Percentiles rank a stretch among this genome's conserved stretches.
Evolutionary conservation across 2,888 invertebrate species (phyloP).

Genomic region (Liodrosophila aerea): DNA sequence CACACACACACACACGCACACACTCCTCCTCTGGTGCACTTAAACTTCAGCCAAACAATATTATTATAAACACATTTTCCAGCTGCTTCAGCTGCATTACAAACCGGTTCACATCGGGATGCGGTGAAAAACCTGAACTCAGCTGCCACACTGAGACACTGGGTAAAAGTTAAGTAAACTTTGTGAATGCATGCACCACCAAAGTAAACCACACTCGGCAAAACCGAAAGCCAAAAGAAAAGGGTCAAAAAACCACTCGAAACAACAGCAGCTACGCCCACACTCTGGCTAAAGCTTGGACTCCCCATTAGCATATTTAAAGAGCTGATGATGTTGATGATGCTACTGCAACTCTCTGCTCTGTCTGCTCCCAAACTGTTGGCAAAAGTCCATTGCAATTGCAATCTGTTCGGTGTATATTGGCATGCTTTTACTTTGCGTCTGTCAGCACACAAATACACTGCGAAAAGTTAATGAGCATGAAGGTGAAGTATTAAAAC

Average conservation of each 20-base stretch:
- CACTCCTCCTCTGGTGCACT: slow-evolving; percentile 41
- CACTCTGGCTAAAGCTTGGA: background rate
- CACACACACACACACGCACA: slow-evolving; percentile 6
- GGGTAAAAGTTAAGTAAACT: slow-evolving; percentile 60
- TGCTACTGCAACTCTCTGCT: slow-evolving; percentile 1
- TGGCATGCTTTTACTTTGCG: slow-evolving; percentile 9
- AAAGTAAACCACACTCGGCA: slow-evolving; percentile 22
- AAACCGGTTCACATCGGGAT: slow-evolving; percentile 56
- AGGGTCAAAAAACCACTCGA: slow-evolving; percentile 2
- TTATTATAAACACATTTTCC: slow-evolving; percentile 66
- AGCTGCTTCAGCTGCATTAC: slow-evolving; percentile 40
- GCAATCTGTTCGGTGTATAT: too few relatives aligned
- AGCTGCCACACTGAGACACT: slow-evolving; percentile 18
- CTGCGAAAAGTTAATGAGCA: too few relatives aligned
- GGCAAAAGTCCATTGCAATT: too few relatives aligned
- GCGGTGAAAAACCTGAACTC: slow-evolving; percentile 32
- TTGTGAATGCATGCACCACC: slow-evolving; percentile 51
- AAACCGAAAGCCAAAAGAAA: slow-evolving; percentile 13
- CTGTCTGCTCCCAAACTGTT: too few relatives aligned
- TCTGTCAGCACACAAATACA: slow-evolving; percentile 1
- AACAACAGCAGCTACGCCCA: slow-evolving; percentile 1
- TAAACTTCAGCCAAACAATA: slow-evolving; percentile 47
- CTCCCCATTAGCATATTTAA: slow-evolving; percentile 51
- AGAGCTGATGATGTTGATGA: slow-evolving; percentile 32
- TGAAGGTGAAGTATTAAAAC: too few relatives aligned